Percentiles rank a stretch among this genome's conserved stretches.
phyloP scores from a whole-genome alignment of 37 sponge, comb jelly and placozoan species.

The Geodia barretti region DNA sequence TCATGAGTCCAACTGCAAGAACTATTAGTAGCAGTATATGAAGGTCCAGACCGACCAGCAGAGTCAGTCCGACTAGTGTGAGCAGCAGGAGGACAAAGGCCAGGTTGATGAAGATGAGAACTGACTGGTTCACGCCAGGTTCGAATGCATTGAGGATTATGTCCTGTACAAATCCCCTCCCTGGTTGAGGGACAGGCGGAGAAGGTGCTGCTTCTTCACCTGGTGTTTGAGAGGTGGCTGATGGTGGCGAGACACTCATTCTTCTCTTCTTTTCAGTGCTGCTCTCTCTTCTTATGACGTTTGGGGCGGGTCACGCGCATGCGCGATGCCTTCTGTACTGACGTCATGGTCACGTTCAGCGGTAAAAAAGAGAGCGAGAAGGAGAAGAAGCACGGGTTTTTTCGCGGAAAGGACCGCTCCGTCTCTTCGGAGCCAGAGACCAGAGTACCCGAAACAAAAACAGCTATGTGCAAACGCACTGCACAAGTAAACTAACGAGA shows the following conservation, averaged over 20 bases:
- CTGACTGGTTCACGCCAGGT: constrained; percentile 59
- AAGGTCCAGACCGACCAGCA: constrained; percentile 39
- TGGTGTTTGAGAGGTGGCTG: too few species aligned
- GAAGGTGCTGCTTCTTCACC: too few species aligned
- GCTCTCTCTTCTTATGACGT: too few species aligned
- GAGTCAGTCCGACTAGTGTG: constrained; percentile 14
- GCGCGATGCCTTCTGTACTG: too few species aligned
- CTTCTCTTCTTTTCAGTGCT: not conserved
- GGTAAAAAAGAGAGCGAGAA: not conserved
- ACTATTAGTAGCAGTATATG: constrained; percentile 17
- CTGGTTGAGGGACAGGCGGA: not conserved
- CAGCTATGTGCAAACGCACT: not conserved
- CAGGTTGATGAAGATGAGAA: constrained; percentile 46
- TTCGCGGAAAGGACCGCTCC: too few species aligned
- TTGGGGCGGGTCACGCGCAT: too few species aligned
- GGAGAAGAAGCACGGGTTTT: too few species aligned
- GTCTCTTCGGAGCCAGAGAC: too few species aligned
- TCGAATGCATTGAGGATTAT: constrained; percentile 55
- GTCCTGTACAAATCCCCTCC: constrained; percentile 30
- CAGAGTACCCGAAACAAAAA: too few species aligned
- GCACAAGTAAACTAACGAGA: not conserved
- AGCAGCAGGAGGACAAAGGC: constrained; percentile 41
- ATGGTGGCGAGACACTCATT: not conserved
- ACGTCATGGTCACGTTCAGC: too few species aligned
- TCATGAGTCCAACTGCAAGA: not conserved